Evolutionary conservation across 2,888 invertebrate genomes (phyloP).

Genomic region (Ormyrus rosae): DNA sequence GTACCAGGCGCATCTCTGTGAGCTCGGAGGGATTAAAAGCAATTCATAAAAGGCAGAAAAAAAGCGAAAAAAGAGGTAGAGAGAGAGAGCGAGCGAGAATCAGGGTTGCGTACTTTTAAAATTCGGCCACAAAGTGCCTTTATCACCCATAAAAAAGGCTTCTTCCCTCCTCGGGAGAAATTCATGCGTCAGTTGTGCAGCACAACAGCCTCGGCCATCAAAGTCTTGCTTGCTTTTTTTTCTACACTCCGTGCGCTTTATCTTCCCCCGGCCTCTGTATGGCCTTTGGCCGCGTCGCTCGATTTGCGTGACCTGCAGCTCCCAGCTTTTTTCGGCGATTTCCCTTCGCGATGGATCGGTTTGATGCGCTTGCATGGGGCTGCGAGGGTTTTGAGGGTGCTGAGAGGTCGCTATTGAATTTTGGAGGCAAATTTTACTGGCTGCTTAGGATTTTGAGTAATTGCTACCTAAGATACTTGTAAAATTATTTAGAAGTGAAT

Average conservation of each 20-base stretch:
- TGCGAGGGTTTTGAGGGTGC: too few relatives aligned
- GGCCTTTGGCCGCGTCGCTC: neutral
- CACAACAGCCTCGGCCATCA: slow-evolving; percentile 6
- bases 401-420: too few relatives aligned
- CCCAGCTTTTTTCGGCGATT: neutral
- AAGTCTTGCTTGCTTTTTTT: slow-evolving; percentile 4
- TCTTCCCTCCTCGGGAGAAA: neutral
- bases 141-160: slow-evolving; percentile 25
- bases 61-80: neutral
- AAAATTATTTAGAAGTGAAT: too few relatives aligned
- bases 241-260: neutral
- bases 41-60: slow-evolving; percentile 12
- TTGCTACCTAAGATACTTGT: too few relatives aligned
- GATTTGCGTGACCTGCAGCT: neutral
- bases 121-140: slow-evolving; percentile 41
- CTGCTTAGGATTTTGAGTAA: too few relatives aligned
- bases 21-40: slow-evolving; percentile 10
- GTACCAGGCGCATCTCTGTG: neutral
- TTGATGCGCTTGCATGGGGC: too few relatives aligned
- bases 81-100: too few relatives aligned
- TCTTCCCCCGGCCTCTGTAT: neutral
- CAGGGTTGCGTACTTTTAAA: slow-evolving; percentile 3
- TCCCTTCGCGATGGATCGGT: too few relatives aligned
- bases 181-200: neutral
- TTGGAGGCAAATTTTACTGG: too few relatives aligned